Evolutionary conservation across 2,888 invertebrate genomes (phyloP).

Genomic region (Sphecodes monilicornis): DNA sequence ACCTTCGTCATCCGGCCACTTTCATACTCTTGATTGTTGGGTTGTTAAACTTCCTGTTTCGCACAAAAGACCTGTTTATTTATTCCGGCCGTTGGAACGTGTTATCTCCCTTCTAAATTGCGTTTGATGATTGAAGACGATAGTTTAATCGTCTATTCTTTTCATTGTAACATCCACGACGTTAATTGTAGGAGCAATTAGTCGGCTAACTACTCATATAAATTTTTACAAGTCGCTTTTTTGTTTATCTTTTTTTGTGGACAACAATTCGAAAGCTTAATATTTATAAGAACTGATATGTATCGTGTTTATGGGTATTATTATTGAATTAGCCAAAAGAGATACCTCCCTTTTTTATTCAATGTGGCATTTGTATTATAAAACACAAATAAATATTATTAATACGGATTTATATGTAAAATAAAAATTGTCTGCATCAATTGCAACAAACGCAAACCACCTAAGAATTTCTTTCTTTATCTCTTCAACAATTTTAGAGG

Average conservation of each 20-base stretch:
- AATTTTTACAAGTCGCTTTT: background rate
- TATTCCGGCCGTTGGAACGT: background rate
- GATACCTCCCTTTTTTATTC: no score
- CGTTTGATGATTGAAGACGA: background rate
- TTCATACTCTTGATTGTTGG: conserved; percentile 7
- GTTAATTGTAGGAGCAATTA: background rate
- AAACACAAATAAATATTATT: background rate
- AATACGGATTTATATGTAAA: no score
- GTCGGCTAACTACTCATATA: no score
- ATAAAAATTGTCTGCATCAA: no score
- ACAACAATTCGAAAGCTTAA: background rate
- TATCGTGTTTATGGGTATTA: no score
- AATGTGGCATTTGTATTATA: no score
- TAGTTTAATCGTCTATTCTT: background rate
- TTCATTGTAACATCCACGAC: background rate
- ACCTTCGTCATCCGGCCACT: background rate
- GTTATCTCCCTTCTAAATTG: background rate
- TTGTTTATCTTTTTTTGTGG: background rate
- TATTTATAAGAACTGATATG: background rate
- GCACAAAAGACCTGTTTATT: conserved; percentile 26
- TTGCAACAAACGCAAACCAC: no score
- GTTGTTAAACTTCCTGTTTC: background rate
- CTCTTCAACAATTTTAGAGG: background rate
- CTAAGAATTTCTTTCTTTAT: background rate
- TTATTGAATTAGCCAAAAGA: no score